Conservation (phyloP, 2,888 invertebrate species). For the Dysmachus trigonus region DNA sequence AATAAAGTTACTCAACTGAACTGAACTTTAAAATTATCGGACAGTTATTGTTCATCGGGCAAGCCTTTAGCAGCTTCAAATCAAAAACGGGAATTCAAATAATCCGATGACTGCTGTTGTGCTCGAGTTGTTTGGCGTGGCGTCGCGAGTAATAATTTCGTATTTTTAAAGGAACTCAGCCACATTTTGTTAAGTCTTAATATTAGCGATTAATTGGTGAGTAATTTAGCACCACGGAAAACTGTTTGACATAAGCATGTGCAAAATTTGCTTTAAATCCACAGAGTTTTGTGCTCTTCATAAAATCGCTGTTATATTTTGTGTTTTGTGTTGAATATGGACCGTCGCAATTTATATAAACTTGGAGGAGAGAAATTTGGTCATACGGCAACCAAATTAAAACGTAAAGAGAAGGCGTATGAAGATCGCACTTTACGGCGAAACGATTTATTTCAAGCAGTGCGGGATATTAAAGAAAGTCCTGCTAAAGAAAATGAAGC, state of each 20-base stretch:
- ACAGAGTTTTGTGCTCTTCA: not conserved
- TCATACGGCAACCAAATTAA: not conserved
- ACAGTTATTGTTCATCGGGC: not conserved
- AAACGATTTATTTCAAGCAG: not conserved
- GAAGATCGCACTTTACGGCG: not conserved
- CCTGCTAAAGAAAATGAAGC: not conserved
- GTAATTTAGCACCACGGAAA: not conserved
- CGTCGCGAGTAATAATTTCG: not conserved
- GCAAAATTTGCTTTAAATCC: not conserved
- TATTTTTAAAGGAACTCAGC: not conserved
- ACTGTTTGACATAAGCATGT: not conserved
- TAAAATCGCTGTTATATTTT: not conserved
- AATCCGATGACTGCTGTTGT: not conserved
- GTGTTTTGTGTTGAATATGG: not conserved
- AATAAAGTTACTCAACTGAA: too few relatives aligned
- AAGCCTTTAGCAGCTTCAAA: not conserved
- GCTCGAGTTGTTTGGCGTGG: not conserved
- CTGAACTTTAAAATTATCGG: not conserved
- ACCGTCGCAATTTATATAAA: constrained; percentile 5
- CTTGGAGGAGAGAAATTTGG: not conserved
- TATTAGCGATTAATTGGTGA: not conserved
- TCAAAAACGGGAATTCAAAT: not conserved
- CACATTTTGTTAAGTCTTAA: not conserved
- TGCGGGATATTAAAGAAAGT: not conserved
- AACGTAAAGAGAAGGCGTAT: not conserved